Conservation (phyloP, 2,113 vertebrate species). For the Paralichthys olivaceus region DNA sequence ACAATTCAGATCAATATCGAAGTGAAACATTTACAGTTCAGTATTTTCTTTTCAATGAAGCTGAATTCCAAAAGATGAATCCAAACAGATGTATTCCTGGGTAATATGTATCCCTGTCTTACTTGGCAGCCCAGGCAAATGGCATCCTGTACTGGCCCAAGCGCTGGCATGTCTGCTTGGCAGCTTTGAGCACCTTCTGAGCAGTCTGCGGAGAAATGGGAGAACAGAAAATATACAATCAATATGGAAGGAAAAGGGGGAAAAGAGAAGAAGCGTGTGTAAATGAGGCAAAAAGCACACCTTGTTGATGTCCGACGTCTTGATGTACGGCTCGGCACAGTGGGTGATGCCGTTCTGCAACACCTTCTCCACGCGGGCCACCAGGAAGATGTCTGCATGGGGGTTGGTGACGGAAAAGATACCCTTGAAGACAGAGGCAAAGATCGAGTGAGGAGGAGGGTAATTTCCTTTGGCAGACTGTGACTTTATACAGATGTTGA, state of each 20-base stretch:
- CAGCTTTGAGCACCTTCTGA: constrained; percentile 95
- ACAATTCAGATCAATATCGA: too few relatives aligned
- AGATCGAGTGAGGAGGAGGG: neutral
- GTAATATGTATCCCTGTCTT: constrained; percentile 54
- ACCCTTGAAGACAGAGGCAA: constrained; percentile 80
- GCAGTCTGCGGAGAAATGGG: constrained; percentile 84
- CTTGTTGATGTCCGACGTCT: constrained; percentile 90
- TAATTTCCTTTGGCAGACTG: neutral
- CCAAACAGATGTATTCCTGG: constrained; percentile 26
- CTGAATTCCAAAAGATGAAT: neutral
- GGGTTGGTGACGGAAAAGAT: constrained; percentile 96
- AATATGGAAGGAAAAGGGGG: neutral
- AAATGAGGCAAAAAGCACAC: constrained; percentile 60
- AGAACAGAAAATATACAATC: neutral
- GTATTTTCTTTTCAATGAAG: too few relatives aligned
- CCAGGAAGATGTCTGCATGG: constrained; percentile 92
- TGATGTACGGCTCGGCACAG: constrained; percentile 93
- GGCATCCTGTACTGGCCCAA: constrained; percentile 97
- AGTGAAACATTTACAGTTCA: too few relatives aligned
- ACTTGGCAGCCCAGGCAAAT: constrained; percentile 98
- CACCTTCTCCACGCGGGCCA: constrained; percentile 95
- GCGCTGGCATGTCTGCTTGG: constrained; percentile 93
- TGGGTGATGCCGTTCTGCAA: constrained; percentile 95
- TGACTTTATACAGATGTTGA: too few relatives aligned
- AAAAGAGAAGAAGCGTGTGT: neutral